Evolutionary conservation across 1,140 invertebrate genomes (phyloP), one percentile per base, ranked within the genome.

Genomic region (Dreissena polymorpha): DNA sequence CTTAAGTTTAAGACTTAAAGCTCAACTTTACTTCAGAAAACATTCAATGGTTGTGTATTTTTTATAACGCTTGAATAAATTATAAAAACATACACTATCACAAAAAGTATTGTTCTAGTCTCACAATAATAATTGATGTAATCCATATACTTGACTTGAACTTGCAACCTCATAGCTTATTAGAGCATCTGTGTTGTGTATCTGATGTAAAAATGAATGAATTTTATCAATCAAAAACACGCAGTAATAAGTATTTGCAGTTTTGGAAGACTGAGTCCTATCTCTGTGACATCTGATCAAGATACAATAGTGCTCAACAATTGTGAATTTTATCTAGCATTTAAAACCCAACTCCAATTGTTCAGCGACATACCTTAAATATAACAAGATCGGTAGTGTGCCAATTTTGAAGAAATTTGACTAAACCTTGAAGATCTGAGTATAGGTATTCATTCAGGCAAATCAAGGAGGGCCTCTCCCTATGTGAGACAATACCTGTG

Each of bases 311-410:
- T 78, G 68, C 55, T 73, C 57, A 14, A 53, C 49, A 75, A 78
- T 78, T 68, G 69, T 78, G 67, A 29, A 65, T 78, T 78, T 78
- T 78, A 78, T 78, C 76, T 78, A 78, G 50, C 29, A 78, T 78
- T 68, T 69, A 53, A 78, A 68, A 49, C 53, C n/a, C 18, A 53
- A 57, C 53, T 69, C 64, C 49, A 29, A 78, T 78, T 78, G 76
- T 78, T 57, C 69, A 69, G 21, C 76, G 60, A 78, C 76, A 78
- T 78, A 78, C 53, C 68, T 78, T 53, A 68, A 67, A 12, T 69
- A 16, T 69, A 78, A 78, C 67, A 21, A 69, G 79, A 82, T 82
- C 57, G 79, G 79, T 82, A 53, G 70, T 82, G 79, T 82, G 79
- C 79, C 79, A 82, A 82, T 13, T 65, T 64, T 73, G 57, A 55